Base-by-base conservation (phyloP, 1,140 invertebrate species). In the Teleopsis dalmanni region DNA sequence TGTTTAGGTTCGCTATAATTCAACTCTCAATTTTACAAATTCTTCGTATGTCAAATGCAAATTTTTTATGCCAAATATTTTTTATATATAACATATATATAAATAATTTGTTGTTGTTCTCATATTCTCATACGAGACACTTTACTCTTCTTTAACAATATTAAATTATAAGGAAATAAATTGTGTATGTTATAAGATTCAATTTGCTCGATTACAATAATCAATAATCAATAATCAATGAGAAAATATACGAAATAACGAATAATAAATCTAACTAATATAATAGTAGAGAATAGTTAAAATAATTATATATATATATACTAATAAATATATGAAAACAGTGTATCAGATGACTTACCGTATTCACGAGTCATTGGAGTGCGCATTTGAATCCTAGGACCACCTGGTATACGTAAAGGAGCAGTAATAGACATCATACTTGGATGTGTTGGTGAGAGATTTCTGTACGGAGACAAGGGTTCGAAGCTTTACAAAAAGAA, bases 331-430 rank as follows among this genome's bases (percentile, higher is more conserved):
- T 40, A 23, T n/a, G 19, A 22, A 43, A 37, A 47, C 35, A 18
- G 23, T 29, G 23, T 45, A 21, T 43, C 1, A n/a, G n/a, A 33
- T 37, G 25, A 81, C 87, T 88, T 82, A 90, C 87, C 87, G 77
- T 91, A 91, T 72, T 90, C 87, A 60, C 84, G 79, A 58, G 85
- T 83, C 77, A 89, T 85, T 54, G 85, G 82, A 70, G 83, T 81
- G 68, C 85, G 78, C 75, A 87, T 70, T 75, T 78, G 59, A 76
- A 77, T 60, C 70, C 76, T 70, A 78, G 82, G 69, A 78, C 83
- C 57, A 79, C 78, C 71, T 80, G 55, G 60, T 8, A 68, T 54
- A 48, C 67, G 60, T 57, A 71, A 62, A 31, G 68, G 68, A 52
- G 66, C 56, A 55, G 62, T 57, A 36, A 70, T 49, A 44, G 67